Base-by-base conservation (phyloP, 37 sponge, comb jelly and placozoan genomes). In the Dysidea cf. avara region DNA sequence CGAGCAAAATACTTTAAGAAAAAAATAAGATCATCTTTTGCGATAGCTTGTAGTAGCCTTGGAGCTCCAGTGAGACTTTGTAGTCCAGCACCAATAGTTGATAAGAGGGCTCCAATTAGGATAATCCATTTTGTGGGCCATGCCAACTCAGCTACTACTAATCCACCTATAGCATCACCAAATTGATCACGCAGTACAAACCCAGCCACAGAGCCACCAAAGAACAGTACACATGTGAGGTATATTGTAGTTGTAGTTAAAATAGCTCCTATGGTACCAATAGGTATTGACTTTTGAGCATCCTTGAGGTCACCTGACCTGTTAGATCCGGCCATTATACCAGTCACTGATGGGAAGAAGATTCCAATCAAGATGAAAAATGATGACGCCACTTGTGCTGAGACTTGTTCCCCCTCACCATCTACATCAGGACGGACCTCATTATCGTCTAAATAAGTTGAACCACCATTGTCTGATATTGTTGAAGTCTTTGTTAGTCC, bases 261-360 rank as follows among this genome's bases (percentile, higher is more conserved):
- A 7, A 88, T 86, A 55, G 99, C 99, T n/a, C 84, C 87, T 17
- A 97, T 70, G 39, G 99, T 97, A 24, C 99, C 99, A 12, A 86
- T 81, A 33, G 99, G 99, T 36, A 94, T 91, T 22, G 92, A 91
- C 72, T 77, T 77, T 80, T 97, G 99, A 17, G 95, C 90, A 77
- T 94, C 90, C 92, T 69, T n/a, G n/a, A n/a, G n/a, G n/a, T n/a
- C n/a, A n/a, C n/a, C n/a, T n/a, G n/a, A n/a, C n/a, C n/a, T n/a
- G 74, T 94, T 97, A 13, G 95, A 91, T 11, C 99, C 99, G 33
- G 99, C 94, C 99, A 97, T 90, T 7, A 97, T 97, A 96, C 96
- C 99, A 53, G 99, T 97, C 32, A 94, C 95, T 49, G 99, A 94
- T 12, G 94, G 94, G 66, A 88, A 97, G 85, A 97, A 94, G 43